Evolutionary conservation across 2,113 vertebrate genomes (phyloP).

Genomic region (Sorex araneus): DNA sequence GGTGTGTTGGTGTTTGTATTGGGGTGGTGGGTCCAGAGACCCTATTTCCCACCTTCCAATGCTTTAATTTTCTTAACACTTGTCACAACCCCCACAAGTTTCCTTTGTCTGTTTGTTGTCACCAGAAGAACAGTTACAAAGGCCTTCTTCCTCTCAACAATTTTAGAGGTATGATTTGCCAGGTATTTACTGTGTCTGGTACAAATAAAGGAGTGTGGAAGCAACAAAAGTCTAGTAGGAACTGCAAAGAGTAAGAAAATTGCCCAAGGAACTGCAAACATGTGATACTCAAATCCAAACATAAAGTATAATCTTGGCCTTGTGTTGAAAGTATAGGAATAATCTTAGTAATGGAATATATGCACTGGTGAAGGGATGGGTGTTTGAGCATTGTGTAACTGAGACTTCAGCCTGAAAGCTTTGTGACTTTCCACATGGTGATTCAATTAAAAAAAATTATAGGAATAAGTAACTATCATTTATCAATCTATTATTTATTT

Average conservation of each 20-base stretch:
- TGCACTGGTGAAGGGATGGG: no score
- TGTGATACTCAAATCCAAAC: neutral
- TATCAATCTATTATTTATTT: neutral
- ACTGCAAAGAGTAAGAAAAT: conserved; percentile 11
- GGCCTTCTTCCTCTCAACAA: neutral
- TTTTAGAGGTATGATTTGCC: neutral
- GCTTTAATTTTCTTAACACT: neutral
- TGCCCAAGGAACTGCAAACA: neutral
- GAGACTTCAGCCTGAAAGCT: no score
- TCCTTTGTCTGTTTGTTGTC: neutral
- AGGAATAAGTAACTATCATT: neutral
- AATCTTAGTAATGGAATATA: no score
- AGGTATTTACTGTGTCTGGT: neutral
- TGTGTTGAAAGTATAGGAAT: neutral
- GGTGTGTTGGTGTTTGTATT: neutral
- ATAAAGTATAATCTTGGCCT: neutral
- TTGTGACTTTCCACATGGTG: no score
- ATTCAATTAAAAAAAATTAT: no score
- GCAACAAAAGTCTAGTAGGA: neutral
- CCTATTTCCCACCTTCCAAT: neutral
- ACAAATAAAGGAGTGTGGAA: neutral
- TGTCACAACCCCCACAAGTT: no score
- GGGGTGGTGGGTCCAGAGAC: no score
- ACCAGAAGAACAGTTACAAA: neutral
- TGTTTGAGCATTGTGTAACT: no score